Conservation (phyloP, 2,797 vertebrate species). For the Phoxinus dragarum region DNA sequence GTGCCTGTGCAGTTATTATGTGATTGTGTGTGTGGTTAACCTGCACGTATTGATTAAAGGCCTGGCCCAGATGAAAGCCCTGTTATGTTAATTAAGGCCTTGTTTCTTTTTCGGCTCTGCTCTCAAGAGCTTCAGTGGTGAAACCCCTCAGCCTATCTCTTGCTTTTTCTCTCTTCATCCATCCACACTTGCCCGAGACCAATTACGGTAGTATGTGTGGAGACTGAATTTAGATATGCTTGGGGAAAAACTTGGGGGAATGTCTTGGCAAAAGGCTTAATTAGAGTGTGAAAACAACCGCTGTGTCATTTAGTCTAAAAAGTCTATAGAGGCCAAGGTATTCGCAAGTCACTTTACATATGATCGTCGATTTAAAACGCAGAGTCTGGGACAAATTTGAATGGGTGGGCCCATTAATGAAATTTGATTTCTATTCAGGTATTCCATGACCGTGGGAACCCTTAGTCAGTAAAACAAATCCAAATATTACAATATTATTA, state of each 20-base stretch:
- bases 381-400: not conserved
- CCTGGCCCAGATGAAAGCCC: slow-evolving; percentile 51
- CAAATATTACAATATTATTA: not conserved
- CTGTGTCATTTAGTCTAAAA: slow-evolving; percentile 11
- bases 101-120: not conserved
- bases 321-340: slow-evolving; percentile 9
- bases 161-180: slow-evolving; percentile 3
- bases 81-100: slow-evolving; percentile 40
- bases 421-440: not conserved
- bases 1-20: slow-evolving; percentile 18
- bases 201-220: slow-evolving; percentile 41
- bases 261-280: slow-evolving; percentile 30
- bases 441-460: not conserved
- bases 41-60: slow-evolving; percentile 50
- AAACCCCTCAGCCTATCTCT: slow-evolving; percentile 26
- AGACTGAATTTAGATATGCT: slow-evolving; percentile 20
- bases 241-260: slow-evolving; percentile 25
- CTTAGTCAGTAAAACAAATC: not conserved
- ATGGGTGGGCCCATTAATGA: not conserved
- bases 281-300: slow-evolving; percentile 32
- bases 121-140: slow-evolving; percentile 37
- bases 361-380: not conserved
- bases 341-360: not conserved
- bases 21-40: slow-evolving; percentile 41
- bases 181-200: slow-evolving; percentile 13